Conservation (phyloP, 1,140 invertebrate species). For the Ditylenchus dipsaci region DNA sequence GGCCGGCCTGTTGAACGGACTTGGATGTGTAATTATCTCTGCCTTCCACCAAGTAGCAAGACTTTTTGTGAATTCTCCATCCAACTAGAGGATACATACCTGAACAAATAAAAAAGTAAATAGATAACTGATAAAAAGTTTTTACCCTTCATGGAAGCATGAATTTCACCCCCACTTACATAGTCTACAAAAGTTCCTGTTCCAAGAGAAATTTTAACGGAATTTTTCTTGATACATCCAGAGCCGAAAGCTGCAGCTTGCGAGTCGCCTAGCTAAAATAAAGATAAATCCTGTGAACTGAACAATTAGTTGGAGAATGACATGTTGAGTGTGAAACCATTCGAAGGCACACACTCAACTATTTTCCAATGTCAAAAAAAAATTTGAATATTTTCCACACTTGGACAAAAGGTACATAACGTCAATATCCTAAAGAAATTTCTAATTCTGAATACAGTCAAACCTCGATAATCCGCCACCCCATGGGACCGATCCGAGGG, state of each 20-base stretch:
- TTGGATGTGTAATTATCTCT: slow-evolving; percentile 78
- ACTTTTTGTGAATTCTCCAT: slow-evolving; percentile 65
- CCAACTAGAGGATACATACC: slow-evolving; percentile 83
- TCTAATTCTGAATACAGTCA: too few relatives aligned
- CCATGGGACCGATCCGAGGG: too few relatives aligned
- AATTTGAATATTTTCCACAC: too few relatives aligned
- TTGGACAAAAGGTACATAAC: too few relatives aligned
- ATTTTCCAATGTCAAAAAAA: too few relatives aligned
- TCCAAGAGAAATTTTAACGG: slow-evolving; percentile 85
- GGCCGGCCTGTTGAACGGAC: slow-evolving; percentile 78
- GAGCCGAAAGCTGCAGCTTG: slow-evolving; percentile 85
- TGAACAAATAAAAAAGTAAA: slow-evolving; percentile 53
- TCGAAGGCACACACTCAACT: too few relatives aligned
- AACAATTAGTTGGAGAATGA: too few relatives aligned
- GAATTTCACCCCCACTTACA: slow-evolving; percentile 66
- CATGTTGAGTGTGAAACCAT: too few relatives aligned
- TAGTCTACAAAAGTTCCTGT: slow-evolving; percentile 87
- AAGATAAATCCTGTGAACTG: too few relatives aligned
- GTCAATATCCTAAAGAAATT: too few relatives aligned
- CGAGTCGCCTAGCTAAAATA: slow-evolving; percentile 64
- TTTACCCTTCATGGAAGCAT: slow-evolving; percentile 67
- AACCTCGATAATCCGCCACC: too few relatives aligned
- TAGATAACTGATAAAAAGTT: too few relatives aligned
- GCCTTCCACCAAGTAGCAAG: slow-evolving; percentile 77
- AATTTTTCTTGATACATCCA: slow-evolving; percentile 74